phyloP scores from a whole-genome alignment of 2,888 invertebrate species.

The Temnothorax unifasciatus region DNA sequence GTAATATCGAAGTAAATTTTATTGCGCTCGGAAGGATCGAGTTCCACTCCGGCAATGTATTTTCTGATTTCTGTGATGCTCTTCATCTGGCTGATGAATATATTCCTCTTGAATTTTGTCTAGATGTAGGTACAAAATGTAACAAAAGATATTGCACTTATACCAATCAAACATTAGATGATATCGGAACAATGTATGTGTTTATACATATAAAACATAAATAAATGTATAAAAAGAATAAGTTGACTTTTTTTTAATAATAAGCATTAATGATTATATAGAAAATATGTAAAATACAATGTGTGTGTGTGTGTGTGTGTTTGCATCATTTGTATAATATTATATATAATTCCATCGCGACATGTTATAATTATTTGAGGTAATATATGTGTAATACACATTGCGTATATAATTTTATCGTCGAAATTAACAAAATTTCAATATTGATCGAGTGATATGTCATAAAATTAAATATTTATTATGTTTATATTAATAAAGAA shows the following conservation, averaged over 20 bases:
- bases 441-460: neutral
- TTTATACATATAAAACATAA: neutral
- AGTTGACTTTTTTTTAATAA: neutral
- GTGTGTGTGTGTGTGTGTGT: neutral
- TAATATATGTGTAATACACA: neutral
- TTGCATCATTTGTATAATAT: neutral
- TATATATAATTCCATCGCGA: neutral
- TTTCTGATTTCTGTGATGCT: conserved; percentile 18
- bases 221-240: neutral
- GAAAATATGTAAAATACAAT: neutral
- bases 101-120: neutral
- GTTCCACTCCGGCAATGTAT: conserved; percentile 49
- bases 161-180: neutral
- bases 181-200: neutral
- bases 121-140: neutral
- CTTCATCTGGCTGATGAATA: conserved; percentile 23
- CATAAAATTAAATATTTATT: neutral
- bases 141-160: neutral
- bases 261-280: neutral
- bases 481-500: neutral
- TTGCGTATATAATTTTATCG: neutral
- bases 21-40: conserved; percentile 68
- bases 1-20: conserved; percentile 72
- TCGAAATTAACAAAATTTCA: conserved; percentile 1
- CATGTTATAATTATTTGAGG: neutral